These are phyloP conservation scores for Lutjanus campechanus DNA, from an alignment of 2,797 vertebrate species.

Conservation along the genomic window DNA sequence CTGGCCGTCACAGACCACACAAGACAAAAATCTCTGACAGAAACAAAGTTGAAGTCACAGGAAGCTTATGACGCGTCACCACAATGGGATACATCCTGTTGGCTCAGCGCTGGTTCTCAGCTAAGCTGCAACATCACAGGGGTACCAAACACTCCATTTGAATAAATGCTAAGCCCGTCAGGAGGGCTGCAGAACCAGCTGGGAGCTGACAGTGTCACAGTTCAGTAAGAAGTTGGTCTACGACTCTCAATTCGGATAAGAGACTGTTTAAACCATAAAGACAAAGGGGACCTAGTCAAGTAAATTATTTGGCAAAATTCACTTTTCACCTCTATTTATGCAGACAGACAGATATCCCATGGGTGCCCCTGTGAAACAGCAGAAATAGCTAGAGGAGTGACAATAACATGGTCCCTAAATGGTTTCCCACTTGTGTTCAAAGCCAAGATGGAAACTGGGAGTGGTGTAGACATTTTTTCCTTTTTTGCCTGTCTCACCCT, in stretches of 20 bases:
- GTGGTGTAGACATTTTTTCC: no score
- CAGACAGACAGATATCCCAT: background rate
- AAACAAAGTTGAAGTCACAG: slow-evolving; percentile 55
- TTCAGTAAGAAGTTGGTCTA: background rate
- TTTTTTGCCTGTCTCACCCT: no score
- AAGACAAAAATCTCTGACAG: slow-evolving; percentile 38
- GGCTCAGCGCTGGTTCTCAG: slow-evolving; percentile 31
- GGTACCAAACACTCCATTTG: slow-evolving; percentile 34
- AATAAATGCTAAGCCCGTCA: slow-evolving; percentile 48
- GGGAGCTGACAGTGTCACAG: slow-evolving; percentile 4
- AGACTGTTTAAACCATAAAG: background rate
- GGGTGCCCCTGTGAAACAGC: no score
- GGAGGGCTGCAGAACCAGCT: slow-evolving; percentile 35
- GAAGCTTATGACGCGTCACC: slow-evolving; percentile 55
- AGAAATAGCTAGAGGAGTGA: no score
- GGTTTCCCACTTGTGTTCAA: no score
- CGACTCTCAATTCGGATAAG: background rate
- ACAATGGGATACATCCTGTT: slow-evolving; percentile 60
- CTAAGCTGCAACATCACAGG: slow-evolving; percentile 39
- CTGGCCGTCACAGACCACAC: slow-evolving; percentile 11
- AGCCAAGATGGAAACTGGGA: no score
- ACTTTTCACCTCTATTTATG: background rate
- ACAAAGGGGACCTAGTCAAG: background rate
- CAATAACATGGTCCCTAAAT: no score
- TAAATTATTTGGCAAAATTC: slow-evolving; percentile 5